These are phyloP conservation scores for Cercopithecus neglectus DNA, from an alignment of 2,797 vertebrate species.

Conservation along the genomic window DNA sequence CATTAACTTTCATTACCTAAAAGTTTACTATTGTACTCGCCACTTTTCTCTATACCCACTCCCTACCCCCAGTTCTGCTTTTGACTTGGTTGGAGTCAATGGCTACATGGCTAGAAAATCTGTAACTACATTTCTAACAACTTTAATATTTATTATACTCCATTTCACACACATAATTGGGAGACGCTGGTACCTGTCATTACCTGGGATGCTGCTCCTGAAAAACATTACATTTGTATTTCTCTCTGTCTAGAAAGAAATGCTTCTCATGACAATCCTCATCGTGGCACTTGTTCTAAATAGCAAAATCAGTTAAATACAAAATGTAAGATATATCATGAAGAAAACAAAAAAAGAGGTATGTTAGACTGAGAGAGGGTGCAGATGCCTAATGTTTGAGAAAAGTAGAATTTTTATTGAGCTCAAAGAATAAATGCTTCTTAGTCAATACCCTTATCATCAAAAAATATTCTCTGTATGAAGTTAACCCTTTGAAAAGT, in stretches of 20 bases:
- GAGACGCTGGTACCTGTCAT: background rate
- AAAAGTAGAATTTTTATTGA: background rate
- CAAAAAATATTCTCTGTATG: background rate
- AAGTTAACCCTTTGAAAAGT: background rate
- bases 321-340: background rate
- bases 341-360: background rate
- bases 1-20: background rate
- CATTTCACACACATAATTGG: background rate
- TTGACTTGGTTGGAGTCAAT: background rate
- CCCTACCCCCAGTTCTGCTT: background rate
- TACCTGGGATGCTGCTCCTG: background rate
- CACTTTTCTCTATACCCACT: background rate
- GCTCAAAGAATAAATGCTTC: background rate
- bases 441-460: background rate
- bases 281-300: background rate
- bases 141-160: background rate
- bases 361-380: background rate
- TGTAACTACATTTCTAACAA: background rate
- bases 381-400: background rate
- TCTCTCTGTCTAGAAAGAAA: background rate
- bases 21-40: background rate
- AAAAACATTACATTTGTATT: background rate
- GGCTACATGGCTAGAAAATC: background rate
- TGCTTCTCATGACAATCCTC: background rate
- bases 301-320: background rate